A percentile compares a stretch with the other conserved stretches of the same genome.
Evolutionary conservation across 1,140 invertebrate genomes (phyloP).

Genomic region (Ceratina australensis): DNA sequence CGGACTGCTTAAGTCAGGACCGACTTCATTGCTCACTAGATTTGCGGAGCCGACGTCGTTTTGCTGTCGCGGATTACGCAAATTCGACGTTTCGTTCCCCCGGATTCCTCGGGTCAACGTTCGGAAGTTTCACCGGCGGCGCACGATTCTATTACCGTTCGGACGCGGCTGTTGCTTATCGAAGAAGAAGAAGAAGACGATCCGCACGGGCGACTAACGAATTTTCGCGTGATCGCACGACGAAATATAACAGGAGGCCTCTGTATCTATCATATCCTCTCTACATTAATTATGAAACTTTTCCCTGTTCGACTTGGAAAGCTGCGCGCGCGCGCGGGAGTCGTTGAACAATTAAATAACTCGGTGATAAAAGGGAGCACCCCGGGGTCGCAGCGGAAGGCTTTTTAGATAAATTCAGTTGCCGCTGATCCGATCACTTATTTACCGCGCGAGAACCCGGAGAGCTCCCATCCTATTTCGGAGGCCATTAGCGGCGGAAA

Average conservation of each 20-base stretch:
- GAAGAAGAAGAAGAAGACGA: too few species aligned
- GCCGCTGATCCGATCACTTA: background rate
- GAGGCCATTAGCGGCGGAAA: slow-evolving; percentile 15
- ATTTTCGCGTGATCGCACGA: background rate
- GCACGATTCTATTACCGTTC: slow-evolving; percentile 9
- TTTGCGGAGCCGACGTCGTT: slow-evolving; percentile 35
- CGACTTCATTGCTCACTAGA: slow-evolving; percentile 32
- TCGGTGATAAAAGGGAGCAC: background rate
- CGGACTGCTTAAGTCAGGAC: slow-evolving; percentile 35
- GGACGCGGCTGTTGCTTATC: too few species aligned
- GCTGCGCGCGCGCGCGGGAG: too few species aligned
- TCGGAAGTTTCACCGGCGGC: background rate
- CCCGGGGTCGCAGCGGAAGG: too few species aligned
- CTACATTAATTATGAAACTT: too few species aligned
- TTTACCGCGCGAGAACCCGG: slow-evolving; percentile 11
- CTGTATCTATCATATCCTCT: too few species aligned
- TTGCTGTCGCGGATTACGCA: slow-evolving; percentile 44
- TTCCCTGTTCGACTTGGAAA: too few species aligned
- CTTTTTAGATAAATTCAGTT: slow-evolving; percentile 1
- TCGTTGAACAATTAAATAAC: too few species aligned
- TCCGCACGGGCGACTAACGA: background rate
- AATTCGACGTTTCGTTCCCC: slow-evolving; percentile 25
- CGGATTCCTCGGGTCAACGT: slow-evolving; percentile 4
- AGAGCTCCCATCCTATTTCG: too few species aligned
- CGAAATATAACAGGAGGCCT: too few species aligned